These are phyloP conservation scores for Sebastes baramenuke DNA, from an alignment of 2,797 vertebrate species.

Conservation along the genomic window DNA sequence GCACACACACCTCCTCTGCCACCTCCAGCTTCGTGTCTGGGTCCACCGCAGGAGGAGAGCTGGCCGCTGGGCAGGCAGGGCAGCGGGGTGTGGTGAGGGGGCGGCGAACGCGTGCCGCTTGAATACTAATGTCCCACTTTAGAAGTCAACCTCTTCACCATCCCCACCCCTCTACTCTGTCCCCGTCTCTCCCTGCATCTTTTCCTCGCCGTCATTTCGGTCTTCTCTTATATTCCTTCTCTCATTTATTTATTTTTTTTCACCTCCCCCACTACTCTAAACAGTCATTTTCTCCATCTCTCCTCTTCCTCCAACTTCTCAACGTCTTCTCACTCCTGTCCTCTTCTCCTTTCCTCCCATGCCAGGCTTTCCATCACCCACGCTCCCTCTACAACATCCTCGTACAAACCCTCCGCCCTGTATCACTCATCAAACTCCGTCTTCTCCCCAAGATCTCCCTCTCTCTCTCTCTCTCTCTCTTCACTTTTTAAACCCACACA, in stretches of 20 bases:
- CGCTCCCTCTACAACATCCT: slow-evolving; percentile 29
- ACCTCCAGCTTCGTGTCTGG: slow-evolving; percentile 55
- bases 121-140: slow-evolving; percentile 84
- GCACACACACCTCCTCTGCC: slow-evolving; percentile 32
- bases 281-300: slow-evolving; percentile 19
- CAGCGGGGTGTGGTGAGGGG: slow-evolving; percentile 52
- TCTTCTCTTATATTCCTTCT: slow-evolving; percentile 33
- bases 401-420: slow-evolving; percentile 36
- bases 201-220: slow-evolving; percentile 33
- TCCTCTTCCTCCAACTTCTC: slow-evolving; percentile 29
- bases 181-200: slow-evolving; percentile 37
- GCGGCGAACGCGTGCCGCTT: slow-evolving; percentile 51
- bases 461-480: neutral
- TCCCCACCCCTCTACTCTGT: slow-evolving; percentile 50
- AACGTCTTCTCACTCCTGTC: slow-evolving; percentile 29
- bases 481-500: slow-evolving; percentile 32
- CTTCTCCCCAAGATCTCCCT: slow-evolving; percentile 33
- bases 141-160: slow-evolving; percentile 67
- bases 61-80: slow-evolving; percentile 64
- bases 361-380: slow-evolving; percentile 59
- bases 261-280: slow-evolving; percentile 26
- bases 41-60: slow-evolving; percentile 61
- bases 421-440: slow-evolving; percentile 53
- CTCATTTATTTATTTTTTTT: slow-evolving; percentile 19
- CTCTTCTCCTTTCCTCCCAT: slow-evolving; percentile 26